A percentile compares a stretch with the other conserved stretches of the same genome.
These are phyloP conservation scores for Nesidiocoris tenuis DNA, from an alignment of 2,888 invertebrate species.

Conservation along the genomic window DNA sequence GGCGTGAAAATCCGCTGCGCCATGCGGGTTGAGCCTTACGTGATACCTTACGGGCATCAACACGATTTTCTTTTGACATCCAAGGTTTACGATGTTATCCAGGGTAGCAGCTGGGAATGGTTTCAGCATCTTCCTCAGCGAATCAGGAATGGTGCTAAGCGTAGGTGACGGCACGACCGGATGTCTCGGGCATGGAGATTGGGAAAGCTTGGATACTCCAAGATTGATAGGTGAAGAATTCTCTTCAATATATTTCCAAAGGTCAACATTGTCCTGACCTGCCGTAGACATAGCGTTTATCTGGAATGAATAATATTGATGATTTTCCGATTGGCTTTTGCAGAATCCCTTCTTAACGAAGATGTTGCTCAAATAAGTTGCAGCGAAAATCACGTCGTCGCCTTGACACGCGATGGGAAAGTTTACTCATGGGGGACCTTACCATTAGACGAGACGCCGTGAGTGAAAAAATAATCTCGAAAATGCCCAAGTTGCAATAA, in stretches of 20 bases:
- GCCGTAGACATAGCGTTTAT: too few species aligned
- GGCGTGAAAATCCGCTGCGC: too few species aligned
- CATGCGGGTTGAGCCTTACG: too few species aligned
- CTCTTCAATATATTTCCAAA: too few species aligned
- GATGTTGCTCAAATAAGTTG: conserved; percentile 63
- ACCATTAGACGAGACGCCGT: conserved; percentile 36
- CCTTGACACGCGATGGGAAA: conserved; percentile 62
- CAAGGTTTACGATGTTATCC: too few species aligned
- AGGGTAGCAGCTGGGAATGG: conserved; percentile 65
- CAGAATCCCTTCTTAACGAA: conserved; percentile 59
- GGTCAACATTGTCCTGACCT: too few species aligned
- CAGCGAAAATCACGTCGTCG: conserved; percentile 65
- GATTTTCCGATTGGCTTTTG: too few species aligned
- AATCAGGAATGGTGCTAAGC: conserved; percentile 67
- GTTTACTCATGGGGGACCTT: conserved; percentile 65
- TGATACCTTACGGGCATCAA: too few species aligned
- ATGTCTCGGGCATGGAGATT: conserved; percentile 66
- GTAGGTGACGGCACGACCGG: conserved; percentile 66
- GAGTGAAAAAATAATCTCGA: neutral
- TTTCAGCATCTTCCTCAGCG: conserved; percentile 67
- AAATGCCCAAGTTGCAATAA: too few species aligned
- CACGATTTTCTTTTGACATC: too few species aligned
- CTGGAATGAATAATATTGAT: too few species aligned
- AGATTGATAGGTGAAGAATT: conserved; percentile 61
- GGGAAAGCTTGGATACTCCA: conserved; percentile 60